A percentile compares a stretch with the other conserved stretches of the same genome.
Conservation (phyloP, 1,140 invertebrate genomes). For the Zaprionus lachaisei region DNA sequence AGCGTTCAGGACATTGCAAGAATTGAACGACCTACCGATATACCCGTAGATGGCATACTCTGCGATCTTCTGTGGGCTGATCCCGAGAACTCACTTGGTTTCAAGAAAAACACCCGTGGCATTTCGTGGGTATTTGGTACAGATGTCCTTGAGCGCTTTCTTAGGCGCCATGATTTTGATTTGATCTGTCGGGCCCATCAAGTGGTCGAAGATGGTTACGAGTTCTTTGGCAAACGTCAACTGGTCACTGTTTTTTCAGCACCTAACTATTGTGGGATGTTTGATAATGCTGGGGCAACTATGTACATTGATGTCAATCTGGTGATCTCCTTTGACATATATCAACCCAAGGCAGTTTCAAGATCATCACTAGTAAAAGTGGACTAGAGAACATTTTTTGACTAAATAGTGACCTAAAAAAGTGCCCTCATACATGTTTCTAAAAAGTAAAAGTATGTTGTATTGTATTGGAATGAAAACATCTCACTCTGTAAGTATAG, state of each 20-base stretch:
- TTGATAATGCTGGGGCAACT: slow-evolving; percentile 98
- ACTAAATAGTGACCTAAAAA: not conserved
- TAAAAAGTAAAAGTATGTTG: not conserved
- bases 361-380: not conserved
- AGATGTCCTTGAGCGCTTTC: slow-evolving; percentile 95
- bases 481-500: too few species aligned
- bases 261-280: slow-evolving; percentile 95
- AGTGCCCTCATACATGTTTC: not conserved
- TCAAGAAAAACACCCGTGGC: slow-evolving; percentile 97
- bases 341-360: not conserved
- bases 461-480: too few species aligned
- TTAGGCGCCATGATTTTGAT: slow-evolving; percentile 97
- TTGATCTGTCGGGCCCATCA: slow-evolving; percentile 98
- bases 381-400: not conserved
- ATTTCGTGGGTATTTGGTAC: slow-evolving; percentile 97
- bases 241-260: slow-evolving; percentile 97
- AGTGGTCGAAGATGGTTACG: slow-evolving; percentile 98
- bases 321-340: slow-evolving; percentile 94
- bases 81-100: slow-evolving; percentile 95
- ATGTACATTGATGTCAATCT: slow-evolving; percentile 99
- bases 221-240: slow-evolving; percentile 98
- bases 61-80: slow-evolving; percentile 99
- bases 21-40: slow-evolving; percentile 96
- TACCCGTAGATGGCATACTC: slow-evolving; percentile 94
- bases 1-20: slow-evolving; percentile 94